Percentiles rank a stretch among this genome's conserved stretches.
Conservation (phyloP, 1,140 invertebrate genomes). For the Bombus pascuorum region DNA sequence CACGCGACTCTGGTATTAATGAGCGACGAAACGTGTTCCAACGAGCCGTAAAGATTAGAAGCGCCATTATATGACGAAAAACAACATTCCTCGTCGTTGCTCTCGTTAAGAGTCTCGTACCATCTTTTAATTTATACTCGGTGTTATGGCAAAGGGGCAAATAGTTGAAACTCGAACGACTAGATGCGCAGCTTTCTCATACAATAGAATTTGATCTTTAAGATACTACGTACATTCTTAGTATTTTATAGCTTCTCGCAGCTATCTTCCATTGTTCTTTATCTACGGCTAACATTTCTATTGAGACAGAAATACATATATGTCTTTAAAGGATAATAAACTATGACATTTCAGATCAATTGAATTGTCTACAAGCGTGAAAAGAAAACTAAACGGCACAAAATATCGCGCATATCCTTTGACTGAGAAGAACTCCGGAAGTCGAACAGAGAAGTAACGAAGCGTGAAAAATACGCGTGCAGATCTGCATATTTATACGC, state of each 20-base stretch:
- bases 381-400: not conserved
- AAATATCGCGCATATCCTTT: not conserved
- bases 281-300: not conserved
- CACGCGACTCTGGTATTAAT: not conserved
- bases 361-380: not conserved
- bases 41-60: conserved; percentile 25
- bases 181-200: not conserved
- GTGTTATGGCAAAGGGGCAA: conserved; percentile 6
- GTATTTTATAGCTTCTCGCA: not conserved
- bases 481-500: conserved; percentile 30
- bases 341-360: too few species aligned
- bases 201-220: not conserved
- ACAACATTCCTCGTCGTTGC: not conserved
- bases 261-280: not conserved
- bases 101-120: not conserved
- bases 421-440: conserved; percentile 22
- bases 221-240: not conserved
- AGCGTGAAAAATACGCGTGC: conserved; percentile 55
- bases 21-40: not conserved
- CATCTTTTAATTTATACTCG: not conserved
- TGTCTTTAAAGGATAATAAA: not conserved
- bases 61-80: not conserved
- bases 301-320: not conserved
- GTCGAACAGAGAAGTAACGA: conserved; percentile 25
- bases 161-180: not conserved